Conservation (phyloP, 1,140 invertebrate species). For the Panagrolaimus sp. region DNA sequence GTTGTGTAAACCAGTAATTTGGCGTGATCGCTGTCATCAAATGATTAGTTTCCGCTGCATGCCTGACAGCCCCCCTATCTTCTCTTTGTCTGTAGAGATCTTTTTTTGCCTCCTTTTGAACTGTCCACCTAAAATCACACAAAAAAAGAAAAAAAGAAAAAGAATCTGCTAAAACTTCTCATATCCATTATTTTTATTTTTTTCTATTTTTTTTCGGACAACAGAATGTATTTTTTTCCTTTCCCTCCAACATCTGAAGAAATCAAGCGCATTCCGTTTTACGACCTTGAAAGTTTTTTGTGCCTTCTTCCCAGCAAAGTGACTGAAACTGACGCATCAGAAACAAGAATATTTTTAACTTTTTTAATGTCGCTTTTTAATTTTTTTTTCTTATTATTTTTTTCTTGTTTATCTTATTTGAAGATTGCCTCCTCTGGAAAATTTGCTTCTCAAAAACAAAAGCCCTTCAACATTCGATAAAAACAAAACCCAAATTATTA, state of each 20-base stretch:
- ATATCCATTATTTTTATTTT: no score
- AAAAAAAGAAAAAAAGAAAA: no score
- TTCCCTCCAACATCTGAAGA: neutral
- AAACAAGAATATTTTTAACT: constrained; percentile 7
- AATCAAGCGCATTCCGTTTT: constrained; percentile 3
- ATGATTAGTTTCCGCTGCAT: constrained; percentile 13
- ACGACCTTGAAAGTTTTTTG: constrained; percentile 13
- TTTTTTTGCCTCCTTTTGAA: no score
- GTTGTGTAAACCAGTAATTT: constrained; percentile 16
- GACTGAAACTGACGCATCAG: neutral
- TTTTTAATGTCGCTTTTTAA: neutral
- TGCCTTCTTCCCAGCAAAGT: neutral
- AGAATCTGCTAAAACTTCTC: no score
- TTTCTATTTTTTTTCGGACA: no score
- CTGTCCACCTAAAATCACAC: no score
- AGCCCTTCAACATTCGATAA: no score
- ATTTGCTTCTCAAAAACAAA: no score
- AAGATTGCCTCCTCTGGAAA: neutral
- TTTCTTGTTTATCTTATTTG: neutral
- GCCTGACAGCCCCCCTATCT: neutral
- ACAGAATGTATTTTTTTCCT: no score
- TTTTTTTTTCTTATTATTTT: neutral
- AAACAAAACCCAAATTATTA: no score
- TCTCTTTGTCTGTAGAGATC: no score
- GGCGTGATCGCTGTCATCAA: neutral